Base-by-base conservation (phyloP, 2,113 vertebrate genomes). In the Phylloscopus trochiloides region DNA sequence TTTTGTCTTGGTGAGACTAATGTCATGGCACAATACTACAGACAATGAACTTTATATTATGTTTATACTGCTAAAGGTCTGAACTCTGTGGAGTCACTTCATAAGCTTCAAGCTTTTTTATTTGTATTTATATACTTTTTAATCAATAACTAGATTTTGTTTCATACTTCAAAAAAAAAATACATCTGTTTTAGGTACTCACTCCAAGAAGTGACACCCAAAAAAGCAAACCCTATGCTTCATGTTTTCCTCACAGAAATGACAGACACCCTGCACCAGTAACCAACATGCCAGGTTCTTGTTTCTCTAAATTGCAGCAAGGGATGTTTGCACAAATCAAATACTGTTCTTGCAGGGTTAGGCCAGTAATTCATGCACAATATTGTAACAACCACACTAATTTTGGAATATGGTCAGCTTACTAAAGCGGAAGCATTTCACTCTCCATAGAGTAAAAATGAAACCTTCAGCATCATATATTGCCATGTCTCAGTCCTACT, bases 1-100 rank as follows among this genome's bases (percentile, higher is more conserved):
- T 98, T 98, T 98, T 98, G 97, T 98, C 96, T 40, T 97, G 96
- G 97, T 96, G 92, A 90, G 93, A 88, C 94, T 95, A 83, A 61
- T 48, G 94, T 97, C 96, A 94, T 86, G 88, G 94, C 92, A 97
- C 97, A 97, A 92, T 95, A 77, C 96, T 97, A 90, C 97, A 95
- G 92, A 88, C 82, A 72, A 88, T 91, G 94, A 85, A 86, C 82
- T 97, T 96, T 97, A 96, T 97, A 95, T 96, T 94, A 81, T 78
- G 96, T 96, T 96, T 96, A 96, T 96, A 96, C 92, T 95, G 96
- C 95, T 97, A 91, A 96, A 95, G 96, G 90, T 97, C 94, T 88
- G 93, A 97, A 95, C 75, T 93, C 95, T 96, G 85, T 96, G 96
- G 86, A 97, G 96, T 96, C 97, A 94, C 91, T 97, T 97, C 95